Base-by-base conservation (phyloP, 2,888 invertebrate genomes). In the Lottia scabra region DNA sequence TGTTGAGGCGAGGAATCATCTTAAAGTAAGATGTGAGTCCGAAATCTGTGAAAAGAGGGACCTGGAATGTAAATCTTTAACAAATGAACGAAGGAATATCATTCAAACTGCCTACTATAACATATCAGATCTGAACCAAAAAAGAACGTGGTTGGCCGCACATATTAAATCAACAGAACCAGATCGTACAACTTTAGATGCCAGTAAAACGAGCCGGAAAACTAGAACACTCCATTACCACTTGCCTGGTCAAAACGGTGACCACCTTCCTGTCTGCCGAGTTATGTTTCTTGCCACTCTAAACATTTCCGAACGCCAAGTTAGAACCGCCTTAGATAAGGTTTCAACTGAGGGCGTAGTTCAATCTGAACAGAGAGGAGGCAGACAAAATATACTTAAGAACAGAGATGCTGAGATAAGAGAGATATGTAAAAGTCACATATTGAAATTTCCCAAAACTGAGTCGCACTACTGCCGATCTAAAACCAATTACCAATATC, bases 401-500 rank as follows among this genome's bases (percentile, higher is more conserved):
- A 19, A 19, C n/a, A 56, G 56, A 19, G 56, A 56, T 12, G 12
- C 8, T 10, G 19, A 19, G n/a, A 56, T 56, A 15, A 56, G 19
- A 56, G 56, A 19, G 19, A 19, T 19, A 3, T 56, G 56, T 56
- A 56, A 19, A 56, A 19, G n/a, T 19, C 48, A 48, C 48, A 48
- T 48, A 6, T 19, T 19, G 16, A 48, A 19, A 48, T 48, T 48
- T 48, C 56, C 56, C n/a, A n/a, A 19, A 19, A 56, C 56, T 19
- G 56, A 56, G 12, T 56, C 56, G n/a, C 56, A 56, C n/a, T 56
- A 56, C 19, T 56, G 56, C 19, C n/a, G 56, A 56, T 56, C 56
- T 19, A 19, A n/a, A 56, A 56, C 56, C 56, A n/a, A 56, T n/a
- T 56, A 1, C 19, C n/a, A 56, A 56, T 56, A 56, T 56, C 56